These are phyloP conservation scores for Sericinus montela DNA, from an alignment of 2,888 invertebrate species.

Conservation along the genomic window DNA sequence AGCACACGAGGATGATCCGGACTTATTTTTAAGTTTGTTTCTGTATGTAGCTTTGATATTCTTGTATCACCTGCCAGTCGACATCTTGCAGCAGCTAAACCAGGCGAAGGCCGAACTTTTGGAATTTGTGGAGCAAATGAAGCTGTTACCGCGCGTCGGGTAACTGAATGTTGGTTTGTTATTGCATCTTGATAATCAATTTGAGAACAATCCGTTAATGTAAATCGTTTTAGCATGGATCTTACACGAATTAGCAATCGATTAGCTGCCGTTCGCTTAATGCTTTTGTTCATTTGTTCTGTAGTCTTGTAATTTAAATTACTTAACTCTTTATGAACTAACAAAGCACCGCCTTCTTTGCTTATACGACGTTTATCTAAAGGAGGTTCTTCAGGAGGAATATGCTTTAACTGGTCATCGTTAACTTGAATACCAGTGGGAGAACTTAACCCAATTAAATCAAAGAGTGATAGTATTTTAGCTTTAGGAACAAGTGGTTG, in stretches of 20 bases:
- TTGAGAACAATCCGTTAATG: slow-evolving; percentile 47
- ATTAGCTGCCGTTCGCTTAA: slow-evolving; percentile 66
- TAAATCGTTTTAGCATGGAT: slow-evolving; percentile 58
- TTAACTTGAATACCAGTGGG: slow-evolving; percentile 36
- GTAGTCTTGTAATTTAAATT: slow-evolving; percentile 48
- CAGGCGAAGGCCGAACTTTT: slow-evolving; percentile 32
- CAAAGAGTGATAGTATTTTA: slow-evolving; percentile 45
- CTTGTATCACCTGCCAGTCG: slow-evolving; percentile 49
- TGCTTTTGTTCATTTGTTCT: slow-evolving; percentile 60
- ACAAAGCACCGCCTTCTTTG: slow-evolving; percentile 58
- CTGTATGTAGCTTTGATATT: slow-evolving; percentile 43
- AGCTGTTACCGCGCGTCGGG: slow-evolving; percentile 58
- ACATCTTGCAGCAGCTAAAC: slow-evolving; percentile 46
- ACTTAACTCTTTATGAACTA: slow-evolving; percentile 64
- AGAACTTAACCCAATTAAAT: slow-evolving; percentile 43
- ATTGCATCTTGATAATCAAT: slow-evolving; percentile 61
- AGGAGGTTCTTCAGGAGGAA: slow-evolving; percentile 37
- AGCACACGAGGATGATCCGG: slow-evolving; percentile 46
- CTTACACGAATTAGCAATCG: slow-evolving; percentile 55
- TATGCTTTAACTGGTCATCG: slow-evolving; percentile 38
- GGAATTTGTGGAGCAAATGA: slow-evolving; percentile 65
- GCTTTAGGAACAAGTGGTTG: slow-evolving; percentile 48
- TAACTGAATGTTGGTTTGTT: slow-evolving; percentile 58
- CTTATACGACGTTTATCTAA: slow-evolving; percentile 54
- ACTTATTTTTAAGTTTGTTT: slow-evolving; percentile 38